Conservation (phyloP, 2,113 vertebrate genomes). For the Protobothrops mucrosquamatus region DNA sequence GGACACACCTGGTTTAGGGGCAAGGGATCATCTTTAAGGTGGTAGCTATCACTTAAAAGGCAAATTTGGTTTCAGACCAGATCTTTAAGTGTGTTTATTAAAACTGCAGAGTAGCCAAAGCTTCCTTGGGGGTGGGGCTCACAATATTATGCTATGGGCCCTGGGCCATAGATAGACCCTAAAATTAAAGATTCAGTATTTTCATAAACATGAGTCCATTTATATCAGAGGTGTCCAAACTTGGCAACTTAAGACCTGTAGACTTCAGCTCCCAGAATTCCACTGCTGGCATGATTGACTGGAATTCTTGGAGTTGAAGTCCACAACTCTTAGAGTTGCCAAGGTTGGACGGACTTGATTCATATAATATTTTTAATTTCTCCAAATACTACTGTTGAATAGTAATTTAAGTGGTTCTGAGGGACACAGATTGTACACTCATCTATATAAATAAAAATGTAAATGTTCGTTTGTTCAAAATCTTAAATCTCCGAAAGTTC, state of each 20-base stretch:
- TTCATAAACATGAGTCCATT: background rate
- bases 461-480: no score
- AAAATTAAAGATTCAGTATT: background rate
- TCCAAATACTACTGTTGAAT: background rate
- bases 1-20: background rate
- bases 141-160: background rate
- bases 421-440: background rate
- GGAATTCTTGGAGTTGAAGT: background rate
- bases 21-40: background rate
- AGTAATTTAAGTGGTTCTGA: background rate
- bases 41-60: background rate
- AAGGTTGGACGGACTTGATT: no score
- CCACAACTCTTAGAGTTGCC: no score
- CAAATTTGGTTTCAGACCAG: background rate
- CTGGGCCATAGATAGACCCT: background rate
- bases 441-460: no score
- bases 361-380: background rate
- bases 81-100: background rate
- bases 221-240: background rate
- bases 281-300: no score
- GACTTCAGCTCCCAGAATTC: no score
- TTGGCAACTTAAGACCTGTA: no score
- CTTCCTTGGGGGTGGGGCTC: background rate
- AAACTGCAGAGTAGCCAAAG: background rate
- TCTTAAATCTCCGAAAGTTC: no score